Evolutionary conservation across 2,797 vertebrate genomes (phyloP).

Genomic region (Acomys russatus): DNA sequence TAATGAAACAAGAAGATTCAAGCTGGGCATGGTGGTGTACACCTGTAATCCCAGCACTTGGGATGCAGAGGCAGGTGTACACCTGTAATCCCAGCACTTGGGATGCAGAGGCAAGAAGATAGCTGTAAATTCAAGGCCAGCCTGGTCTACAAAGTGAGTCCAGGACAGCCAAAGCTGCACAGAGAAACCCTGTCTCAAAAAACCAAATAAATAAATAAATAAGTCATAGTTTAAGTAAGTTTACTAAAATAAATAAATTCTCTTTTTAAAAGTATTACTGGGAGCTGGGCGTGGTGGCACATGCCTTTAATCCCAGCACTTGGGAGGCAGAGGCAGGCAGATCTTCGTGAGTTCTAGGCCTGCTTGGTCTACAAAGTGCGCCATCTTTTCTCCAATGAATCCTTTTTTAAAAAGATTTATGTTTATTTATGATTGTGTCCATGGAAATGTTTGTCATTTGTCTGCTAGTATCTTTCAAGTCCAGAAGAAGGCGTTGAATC

Average conservation of each 20-base stretch:
- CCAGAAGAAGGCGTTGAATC: not conserved
- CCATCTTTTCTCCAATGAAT: too few species aligned
- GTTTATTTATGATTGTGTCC: not conserved
- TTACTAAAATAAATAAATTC: not conserved
- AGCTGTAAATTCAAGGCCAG: not conserved
- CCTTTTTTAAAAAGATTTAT: not conserved
- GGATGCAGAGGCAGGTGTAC: too few species aligned
- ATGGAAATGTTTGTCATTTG: not conserved
- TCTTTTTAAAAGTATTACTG: too few species aligned
- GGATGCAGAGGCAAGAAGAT: too few species aligned
- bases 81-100: not conserved
- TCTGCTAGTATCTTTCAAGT: not conserved
- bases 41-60: not conserved
- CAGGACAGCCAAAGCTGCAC: not conserved
- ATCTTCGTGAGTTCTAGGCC: too few species aligned
- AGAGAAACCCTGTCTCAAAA: not conserved
- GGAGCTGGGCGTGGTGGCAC: too few species aligned
- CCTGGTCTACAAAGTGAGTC: not conserved
- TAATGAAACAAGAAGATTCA: not conserved
- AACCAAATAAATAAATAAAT: not conserved
- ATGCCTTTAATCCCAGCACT: too few species aligned
- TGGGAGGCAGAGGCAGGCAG: too few species aligned
- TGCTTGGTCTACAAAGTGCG: too few species aligned
- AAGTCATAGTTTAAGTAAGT: not conserved
- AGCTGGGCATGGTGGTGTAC: not conserved